phyloP scores from a whole-genome alignment of 2,888 invertebrate species.

The Teleiodes luculella region DNA sequence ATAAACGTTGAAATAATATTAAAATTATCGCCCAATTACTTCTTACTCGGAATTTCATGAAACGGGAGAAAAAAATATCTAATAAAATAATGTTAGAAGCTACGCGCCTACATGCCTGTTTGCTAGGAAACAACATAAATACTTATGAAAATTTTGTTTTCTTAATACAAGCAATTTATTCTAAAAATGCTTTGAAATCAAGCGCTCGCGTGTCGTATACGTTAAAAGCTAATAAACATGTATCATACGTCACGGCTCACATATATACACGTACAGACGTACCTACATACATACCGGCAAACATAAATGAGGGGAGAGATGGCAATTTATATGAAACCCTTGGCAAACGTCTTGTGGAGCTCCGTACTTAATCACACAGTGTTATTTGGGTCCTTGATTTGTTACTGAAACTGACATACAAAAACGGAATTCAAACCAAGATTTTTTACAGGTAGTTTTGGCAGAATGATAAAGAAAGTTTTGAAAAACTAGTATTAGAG shows the following conservation, averaged over 20 bases:
- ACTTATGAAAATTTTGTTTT: too few relatives aligned
- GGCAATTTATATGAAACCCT: constrained; percentile 18
- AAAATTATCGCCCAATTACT: not conserved
- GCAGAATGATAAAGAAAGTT: too few relatives aligned
- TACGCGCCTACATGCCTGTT: too few relatives aligned
- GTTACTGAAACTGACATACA: too few relatives aligned
- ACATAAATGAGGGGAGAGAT: not conserved
- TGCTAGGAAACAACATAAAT: too few relatives aligned
- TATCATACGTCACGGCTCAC: not conserved
- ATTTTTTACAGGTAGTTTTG: too few relatives aligned
- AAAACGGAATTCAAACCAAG: too few relatives aligned
- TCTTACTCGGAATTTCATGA: not conserved
- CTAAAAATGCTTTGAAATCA: not conserved
- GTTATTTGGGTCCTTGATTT: constrained; percentile 30
- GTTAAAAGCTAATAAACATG: not conserved
- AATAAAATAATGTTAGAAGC: too few relatives aligned
- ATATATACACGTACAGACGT: too few relatives aligned
- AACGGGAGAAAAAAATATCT: too few relatives aligned
- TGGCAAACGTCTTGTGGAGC: constrained; percentile 40
- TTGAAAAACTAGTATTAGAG: too few relatives aligned
- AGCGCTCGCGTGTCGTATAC: not conserved
- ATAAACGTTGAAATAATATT: too few relatives aligned
- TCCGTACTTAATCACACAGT: constrained; percentile 40
- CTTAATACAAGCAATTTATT: not conserved
- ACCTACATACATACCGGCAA: not conserved